Evolutionary conservation across 2,797 vertebrate genomes (phyloP).

Genomic region (Tauraco hartlaubi): DNA sequence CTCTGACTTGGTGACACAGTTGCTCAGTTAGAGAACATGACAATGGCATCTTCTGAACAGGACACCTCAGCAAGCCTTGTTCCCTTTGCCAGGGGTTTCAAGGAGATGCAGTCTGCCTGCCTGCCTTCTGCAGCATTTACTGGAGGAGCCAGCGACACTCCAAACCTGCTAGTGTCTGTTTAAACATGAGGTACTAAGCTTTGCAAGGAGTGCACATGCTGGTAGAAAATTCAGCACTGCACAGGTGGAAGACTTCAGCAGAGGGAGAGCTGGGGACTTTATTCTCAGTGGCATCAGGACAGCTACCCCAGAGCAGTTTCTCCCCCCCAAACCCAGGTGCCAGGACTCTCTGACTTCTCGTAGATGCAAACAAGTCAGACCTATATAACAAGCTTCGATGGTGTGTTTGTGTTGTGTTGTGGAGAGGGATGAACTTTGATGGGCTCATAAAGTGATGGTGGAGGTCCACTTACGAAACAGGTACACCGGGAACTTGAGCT

Average conservation of each 20-base stretch:
- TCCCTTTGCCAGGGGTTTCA: background rate
- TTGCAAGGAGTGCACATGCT: rapidly evolving
- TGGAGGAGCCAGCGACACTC: background rate
- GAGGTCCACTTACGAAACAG: rapidly evolving
- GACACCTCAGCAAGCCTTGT: background rate
- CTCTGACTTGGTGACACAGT: background rate
- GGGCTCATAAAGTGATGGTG: background rate
- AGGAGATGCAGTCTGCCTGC: background rate
- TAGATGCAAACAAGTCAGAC: background rate
- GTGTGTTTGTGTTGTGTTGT: background rate
- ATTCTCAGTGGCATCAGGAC: rapidly evolving
- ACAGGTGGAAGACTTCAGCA: background rate
- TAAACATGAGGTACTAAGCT: background rate
- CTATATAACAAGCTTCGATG: background rate
- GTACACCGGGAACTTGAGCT: background rate
- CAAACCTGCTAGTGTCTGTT: background rate
- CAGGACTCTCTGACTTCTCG: background rate
- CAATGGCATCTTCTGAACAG: background rate
- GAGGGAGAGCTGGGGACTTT: background rate
- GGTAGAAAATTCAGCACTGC: background rate
- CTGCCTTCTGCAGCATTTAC: background rate
- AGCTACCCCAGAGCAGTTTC: background rate
- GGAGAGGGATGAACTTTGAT: background rate
- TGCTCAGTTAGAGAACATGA: background rate
- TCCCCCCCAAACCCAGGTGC: background rate